A percentile compares a stretch with the other conserved stretches of the same genome.
Evolutionary conservation across 2,113 vertebrate species (phyloP).

Genomic region (Eclectus roratus): DNA sequence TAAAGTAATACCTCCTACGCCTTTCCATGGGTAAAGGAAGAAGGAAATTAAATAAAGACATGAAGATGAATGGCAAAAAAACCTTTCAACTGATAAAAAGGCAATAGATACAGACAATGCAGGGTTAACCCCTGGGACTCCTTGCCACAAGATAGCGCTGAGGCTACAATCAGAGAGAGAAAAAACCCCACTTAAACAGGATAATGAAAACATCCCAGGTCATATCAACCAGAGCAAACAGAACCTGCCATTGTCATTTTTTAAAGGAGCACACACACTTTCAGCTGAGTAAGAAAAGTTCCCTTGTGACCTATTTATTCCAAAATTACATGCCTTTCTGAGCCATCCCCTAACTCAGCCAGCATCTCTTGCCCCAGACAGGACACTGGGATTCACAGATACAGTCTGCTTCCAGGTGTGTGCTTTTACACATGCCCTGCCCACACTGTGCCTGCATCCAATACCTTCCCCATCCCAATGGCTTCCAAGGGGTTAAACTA

Average conservation of each 20-base stretch:
- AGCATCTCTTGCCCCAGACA: not conserved
- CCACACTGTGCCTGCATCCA: not conserved
- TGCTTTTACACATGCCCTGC: not conserved
- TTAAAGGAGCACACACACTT: not conserved
- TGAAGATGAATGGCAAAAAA: not conserved
- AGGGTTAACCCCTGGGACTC: not conserved
- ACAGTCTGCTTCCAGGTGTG: not conserved
- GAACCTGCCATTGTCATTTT: not conserved
- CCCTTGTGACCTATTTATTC: not conserved
- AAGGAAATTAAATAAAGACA: not conserved
- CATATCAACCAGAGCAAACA: not conserved
- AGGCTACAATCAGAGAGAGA: not conserved
- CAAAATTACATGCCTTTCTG: not conserved
- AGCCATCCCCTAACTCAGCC: not conserved
- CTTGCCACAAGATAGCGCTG: not conserved
- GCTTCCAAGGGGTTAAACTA: conserved; percentile 79
- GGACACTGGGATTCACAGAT: not conserved
- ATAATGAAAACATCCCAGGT: conserved; percentile 3
- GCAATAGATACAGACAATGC: not conserved
- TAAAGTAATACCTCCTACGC: not conserved
- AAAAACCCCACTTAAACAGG: not conserved
- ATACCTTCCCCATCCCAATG: not conserved
- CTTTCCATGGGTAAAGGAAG: not conserved
- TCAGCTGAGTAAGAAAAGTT: not conserved
- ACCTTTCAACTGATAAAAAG: not conserved